phyloP scores from a whole-genome alignment of 2,888 invertebrate species.

The Ypsolopha sequella region DNA sequence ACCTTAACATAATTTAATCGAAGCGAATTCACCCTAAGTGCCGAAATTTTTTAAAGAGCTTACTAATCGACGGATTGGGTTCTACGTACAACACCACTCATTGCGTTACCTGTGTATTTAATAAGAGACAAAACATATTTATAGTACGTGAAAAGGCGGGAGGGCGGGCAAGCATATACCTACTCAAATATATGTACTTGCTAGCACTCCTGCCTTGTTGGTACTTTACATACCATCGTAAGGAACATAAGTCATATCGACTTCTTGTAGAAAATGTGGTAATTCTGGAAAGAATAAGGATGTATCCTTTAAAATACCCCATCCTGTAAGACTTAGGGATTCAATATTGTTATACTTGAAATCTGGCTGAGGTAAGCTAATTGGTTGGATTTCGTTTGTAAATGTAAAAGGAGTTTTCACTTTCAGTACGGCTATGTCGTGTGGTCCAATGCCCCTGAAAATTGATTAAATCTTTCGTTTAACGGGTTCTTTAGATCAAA shows the following conservation, averaged over 20 bases:
- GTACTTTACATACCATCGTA: slow-evolving; percentile 29
- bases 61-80: too few relatives aligned
- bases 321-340: slow-evolving; percentile 49
- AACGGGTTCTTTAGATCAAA: too few relatives aligned
- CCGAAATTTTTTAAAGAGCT: too few relatives aligned
- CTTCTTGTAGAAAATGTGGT: slow-evolving; percentile 55
- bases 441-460: slow-evolving; percentile 50
- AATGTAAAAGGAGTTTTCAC: slow-evolving; percentile 34
- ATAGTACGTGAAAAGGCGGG: too few relatives aligned
- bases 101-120: too few relatives aligned
- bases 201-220: too few relatives aligned
- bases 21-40: too few relatives aligned
- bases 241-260: slow-evolving; percentile 42
- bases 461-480: background rate
- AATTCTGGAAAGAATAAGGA: slow-evolving; percentile 40
- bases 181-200: too few relatives aligned
- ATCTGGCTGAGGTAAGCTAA: slow-evolving; percentile 37
- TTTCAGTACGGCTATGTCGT: slow-evolving; percentile 68
- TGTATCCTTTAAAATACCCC: slow-evolving; percentile 53
- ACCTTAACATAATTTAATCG: too few relatives aligned
- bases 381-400: slow-evolving; percentile 46
- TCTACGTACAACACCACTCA: too few relatives aligned
- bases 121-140: too few relatives aligned
- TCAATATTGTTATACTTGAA: slow-evolving; percentile 25
- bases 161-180: too few relatives aligned